These are phyloP conservation scores for Oceanites oceanicus DNA, from an alignment of 2,113 vertebrate genomes.

Conservation along the genomic window DNA sequence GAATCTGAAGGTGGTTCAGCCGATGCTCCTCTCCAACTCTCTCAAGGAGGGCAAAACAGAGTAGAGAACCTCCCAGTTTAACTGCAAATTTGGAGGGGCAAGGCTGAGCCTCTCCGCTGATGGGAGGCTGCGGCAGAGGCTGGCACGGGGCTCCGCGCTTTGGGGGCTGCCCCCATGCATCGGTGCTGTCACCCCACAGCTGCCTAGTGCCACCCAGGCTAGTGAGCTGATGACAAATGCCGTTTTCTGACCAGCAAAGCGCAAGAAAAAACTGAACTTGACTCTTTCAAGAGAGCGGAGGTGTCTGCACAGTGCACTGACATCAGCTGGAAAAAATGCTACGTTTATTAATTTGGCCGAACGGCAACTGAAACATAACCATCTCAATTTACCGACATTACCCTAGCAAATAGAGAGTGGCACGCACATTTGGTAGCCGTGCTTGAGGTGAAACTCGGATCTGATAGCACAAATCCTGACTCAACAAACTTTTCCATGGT, in stretches of 20 bases:
- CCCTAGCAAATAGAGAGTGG: neutral
- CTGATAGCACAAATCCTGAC: neutral
- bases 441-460: neutral
- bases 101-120: neutral
- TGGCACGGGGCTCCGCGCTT: fast-evolving
- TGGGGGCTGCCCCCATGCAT: neutral
- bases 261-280: neutral
- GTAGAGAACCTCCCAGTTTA: neutral
- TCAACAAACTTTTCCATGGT: neutral
- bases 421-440: neutral
- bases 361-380: neutral
- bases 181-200: fast-evolving
- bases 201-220: neutral
- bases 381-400: neutral
- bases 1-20: neutral
- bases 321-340: neutral
- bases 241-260: neutral
- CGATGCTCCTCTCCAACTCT: neutral
- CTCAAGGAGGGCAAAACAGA: neutral
- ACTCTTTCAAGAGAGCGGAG: neutral
- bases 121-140: neutral
- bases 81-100: neutral
- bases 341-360: neutral
- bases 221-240: neutral
- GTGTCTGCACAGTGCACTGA: neutral